Evolutionary conservation across 2,113 vertebrate genomes (phyloP), one percentile per base, ranked within the genome.

Genomic region (Poecilia latipinna): DNA sequence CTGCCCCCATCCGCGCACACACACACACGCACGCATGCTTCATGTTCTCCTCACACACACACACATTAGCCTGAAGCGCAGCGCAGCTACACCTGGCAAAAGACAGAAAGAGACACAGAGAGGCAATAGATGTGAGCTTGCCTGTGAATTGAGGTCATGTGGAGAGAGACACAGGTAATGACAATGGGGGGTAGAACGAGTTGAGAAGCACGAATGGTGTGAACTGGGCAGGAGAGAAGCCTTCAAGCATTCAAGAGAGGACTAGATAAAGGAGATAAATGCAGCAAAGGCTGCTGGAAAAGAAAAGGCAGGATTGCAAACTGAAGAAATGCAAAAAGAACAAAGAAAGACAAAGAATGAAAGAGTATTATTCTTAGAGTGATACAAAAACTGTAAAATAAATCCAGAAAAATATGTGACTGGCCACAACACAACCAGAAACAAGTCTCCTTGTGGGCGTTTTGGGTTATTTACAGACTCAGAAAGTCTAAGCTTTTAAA

Each of bases 111-210:
- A 71, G 78, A 78, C 24, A 61, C 74, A 80, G 78, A 80, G 78
- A 88, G 76, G 84, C 85, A 76, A 77, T 78, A 70, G 85, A 82
- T 88, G 80, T 68, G 84, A 86, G 82, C 67, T 61, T 78, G 82
- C 71, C 77, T 83, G 80, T 69, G 83, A 92, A 92, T 92, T 84
- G 79, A 91, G 90, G 86, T 89, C 90, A 90, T 61, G 74, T 74
- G 76, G 86, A 87, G 83, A 84, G 79, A 90, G 80, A 90, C 82
- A 88, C 81, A 79, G 79, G 86, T 85, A 90, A 81, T 86, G 79
- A 88, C 85, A 82, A 83, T 72, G 61, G 79, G 85, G 83, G 82
- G 87, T 22, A 73, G 82, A 87, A 74, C 31, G 19, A 85, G 79
- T 84, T 88, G 84, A 78, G 84, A 80, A 81, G 79, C 68, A 69